Evolutionary conservation across 1,140 invertebrate genomes (phyloP).

Genomic region (Trichonephila clavipes): DNA sequence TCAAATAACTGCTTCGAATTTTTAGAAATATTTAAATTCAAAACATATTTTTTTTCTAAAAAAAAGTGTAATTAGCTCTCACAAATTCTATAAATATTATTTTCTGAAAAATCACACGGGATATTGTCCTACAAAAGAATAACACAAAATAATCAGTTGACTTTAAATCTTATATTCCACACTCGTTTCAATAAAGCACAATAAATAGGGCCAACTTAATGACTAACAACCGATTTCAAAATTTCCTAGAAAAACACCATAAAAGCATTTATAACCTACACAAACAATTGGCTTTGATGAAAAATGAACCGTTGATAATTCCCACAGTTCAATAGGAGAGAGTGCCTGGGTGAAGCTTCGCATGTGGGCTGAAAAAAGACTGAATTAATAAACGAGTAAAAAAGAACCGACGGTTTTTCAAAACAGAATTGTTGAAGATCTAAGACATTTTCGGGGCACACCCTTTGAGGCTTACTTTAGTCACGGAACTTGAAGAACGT

Average conservation of each 20-base stretch:
- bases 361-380: background rate
- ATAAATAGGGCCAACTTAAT: too few species aligned
- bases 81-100: too few species aligned
- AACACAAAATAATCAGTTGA: too few species aligned
- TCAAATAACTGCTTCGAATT: too few species aligned
- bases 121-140: too few species aligned
- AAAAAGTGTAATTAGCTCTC: too few species aligned
- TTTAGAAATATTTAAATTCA: too few species aligned
- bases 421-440: background rate
- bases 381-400: constrained; percentile 48
- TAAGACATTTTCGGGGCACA: constrained; percentile 10
- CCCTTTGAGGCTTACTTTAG: constrained; percentile 18
- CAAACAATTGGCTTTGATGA: constrained; percentile 1
- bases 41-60: too few species aligned
- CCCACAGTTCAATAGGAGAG: background rate
- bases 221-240: background rate
- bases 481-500: constrained; percentile 28
- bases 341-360: background rate
- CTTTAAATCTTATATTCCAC: too few species aligned
- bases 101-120: too few species aligned
- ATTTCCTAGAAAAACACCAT: background rate
- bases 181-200: too few species aligned
- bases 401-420: constrained; percentile 22
- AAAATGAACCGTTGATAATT: constrained; percentile 28
- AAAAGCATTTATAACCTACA: background rate